These are phyloP conservation scores for Pandemis corylana DNA, from an alignment of 2,888 invertebrate species.

Conservation along the genomic window DNA sequence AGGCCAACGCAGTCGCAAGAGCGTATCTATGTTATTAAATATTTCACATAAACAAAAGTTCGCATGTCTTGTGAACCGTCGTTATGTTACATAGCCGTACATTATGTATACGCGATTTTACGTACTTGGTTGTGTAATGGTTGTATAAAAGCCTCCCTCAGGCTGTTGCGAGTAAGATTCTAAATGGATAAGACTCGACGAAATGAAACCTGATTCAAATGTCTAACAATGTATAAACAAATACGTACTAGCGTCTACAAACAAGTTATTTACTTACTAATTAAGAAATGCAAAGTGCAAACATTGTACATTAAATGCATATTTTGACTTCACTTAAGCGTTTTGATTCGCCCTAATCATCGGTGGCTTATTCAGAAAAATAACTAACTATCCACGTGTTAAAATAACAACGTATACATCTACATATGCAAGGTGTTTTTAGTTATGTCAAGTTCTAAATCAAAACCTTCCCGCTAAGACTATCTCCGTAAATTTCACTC, in stretches of 20 bases:
- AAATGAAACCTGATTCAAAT: constrained; percentile 9
- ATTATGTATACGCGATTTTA: not conserved
- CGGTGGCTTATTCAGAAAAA: not conserved
- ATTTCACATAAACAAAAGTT: not conserved
- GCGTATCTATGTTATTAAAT: too few species aligned
- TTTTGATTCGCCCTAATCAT: not conserved
- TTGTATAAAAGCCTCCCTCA: constrained; percentile 28
- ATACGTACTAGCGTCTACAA: not conserved
- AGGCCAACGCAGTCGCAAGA: too few species aligned
- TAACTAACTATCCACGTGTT: not conserved
- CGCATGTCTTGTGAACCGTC: not conserved
- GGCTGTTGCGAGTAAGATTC: constrained; percentile 32
- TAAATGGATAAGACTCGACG: constrained; percentile 9
- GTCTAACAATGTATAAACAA: not conserved
- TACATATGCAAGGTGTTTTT: not conserved
- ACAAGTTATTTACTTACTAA: not conserved
- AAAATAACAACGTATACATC: not conserved
- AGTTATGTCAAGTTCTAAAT: too few species aligned
- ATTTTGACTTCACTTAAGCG: too few species aligned
- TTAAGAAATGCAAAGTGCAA: not conserved
- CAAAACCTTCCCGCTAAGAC: too few species aligned
- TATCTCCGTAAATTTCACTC: too few species aligned
- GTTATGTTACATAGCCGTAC: not conserved
- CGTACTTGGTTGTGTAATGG: constrained; percentile 15
- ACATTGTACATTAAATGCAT: not conserved